Evolutionary conservation across 2,797 vertebrate species (phyloP).

Genomic region (Epinephelus malabaricus): DNA sequence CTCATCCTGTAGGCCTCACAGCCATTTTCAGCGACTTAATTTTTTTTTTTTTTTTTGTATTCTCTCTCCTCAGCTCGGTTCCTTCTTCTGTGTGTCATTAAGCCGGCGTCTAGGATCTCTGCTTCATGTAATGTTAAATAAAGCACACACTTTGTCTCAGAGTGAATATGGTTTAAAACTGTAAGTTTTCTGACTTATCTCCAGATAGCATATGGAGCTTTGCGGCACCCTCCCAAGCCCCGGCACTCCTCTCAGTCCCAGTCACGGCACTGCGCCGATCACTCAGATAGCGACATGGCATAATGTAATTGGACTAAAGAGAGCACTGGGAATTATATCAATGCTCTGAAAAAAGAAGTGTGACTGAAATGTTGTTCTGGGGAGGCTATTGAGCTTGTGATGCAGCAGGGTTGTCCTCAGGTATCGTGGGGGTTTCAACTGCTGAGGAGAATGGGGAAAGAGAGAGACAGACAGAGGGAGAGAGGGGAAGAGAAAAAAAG

Average conservation of each 20-base stretch:
- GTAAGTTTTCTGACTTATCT: conserved; percentile 48
- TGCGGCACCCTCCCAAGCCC: conserved; percentile 76
- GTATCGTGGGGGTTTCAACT: conserved; percentile 74
- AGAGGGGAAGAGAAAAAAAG: conserved; percentile 65
- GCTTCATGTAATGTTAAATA: conserved; percentile 51
- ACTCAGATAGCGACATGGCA: conserved; percentile 86
- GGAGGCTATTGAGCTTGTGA: conserved; percentile 84
- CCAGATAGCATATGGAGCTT: conserved; percentile 86
- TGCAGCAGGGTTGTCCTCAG: conserved; percentile 80
- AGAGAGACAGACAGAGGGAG: conserved; percentile 34
- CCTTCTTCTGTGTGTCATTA: conserved; percentile 44
- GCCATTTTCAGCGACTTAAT: conserved; percentile 73
- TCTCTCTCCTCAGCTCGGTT: conserved; percentile 30
- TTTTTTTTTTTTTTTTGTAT: conserved; percentile 63
- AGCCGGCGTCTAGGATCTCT: conserved; percentile 24
- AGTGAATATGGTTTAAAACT: conserved; percentile 38
- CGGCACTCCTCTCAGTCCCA: conserved; percentile 64
- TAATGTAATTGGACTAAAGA: conserved; percentile 90
- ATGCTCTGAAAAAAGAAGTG: conserved; percentile 69
- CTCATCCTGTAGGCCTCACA: conserved; percentile 72
- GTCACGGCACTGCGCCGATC: conserved; percentile 84
- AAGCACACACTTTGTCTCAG: conserved; percentile 41
- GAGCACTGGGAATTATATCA: conserved; percentile 87
- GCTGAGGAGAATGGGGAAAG: conserved; percentile 72
- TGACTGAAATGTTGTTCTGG: conserved; percentile 82